Percentiles rank a stretch among this genome's conserved stretches.
Conservation (phyloP, 2,797 vertebrate genomes). For the Galaxias olidus region DNA sequence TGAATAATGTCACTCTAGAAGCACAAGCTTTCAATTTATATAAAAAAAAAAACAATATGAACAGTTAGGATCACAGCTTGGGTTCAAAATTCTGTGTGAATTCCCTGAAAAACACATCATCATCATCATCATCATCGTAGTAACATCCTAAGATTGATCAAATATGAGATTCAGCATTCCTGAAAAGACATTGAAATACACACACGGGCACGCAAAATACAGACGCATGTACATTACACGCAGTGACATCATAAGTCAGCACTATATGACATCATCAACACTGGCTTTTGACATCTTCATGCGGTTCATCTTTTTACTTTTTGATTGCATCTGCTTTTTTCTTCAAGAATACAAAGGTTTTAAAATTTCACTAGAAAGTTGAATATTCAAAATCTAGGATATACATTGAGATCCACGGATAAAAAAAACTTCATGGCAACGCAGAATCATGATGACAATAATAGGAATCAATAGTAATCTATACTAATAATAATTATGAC, state of each 20-base stretch:
- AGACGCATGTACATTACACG: constrained; percentile 61
- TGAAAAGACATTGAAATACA: constrained; percentile 60
- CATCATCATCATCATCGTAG: constrained; percentile 30
- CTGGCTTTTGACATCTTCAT: constrained; percentile 71
- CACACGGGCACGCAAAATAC: constrained; percentile 51
- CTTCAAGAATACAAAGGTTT: constrained; percentile 54
- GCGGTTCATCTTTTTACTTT: constrained; percentile 65
- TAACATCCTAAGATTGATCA: constrained; percentile 37
- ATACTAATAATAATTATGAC: constrained; percentile 45
- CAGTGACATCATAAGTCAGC: constrained; percentile 73
- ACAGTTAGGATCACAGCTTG: constrained; percentile 37
- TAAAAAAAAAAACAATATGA: constrained; percentile 56
- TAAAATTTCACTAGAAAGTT: constrained; percentile 61
- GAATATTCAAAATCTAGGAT: constrained; percentile 67
- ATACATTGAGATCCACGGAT: constrained; percentile 64
- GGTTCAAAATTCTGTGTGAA: constrained; percentile 28
- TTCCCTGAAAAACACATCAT: constrained; percentile 51
- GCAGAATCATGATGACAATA: constrained; percentile 37
- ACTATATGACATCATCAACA: constrained; percentile 69
- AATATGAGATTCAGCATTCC: constrained; percentile 65
- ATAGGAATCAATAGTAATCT: constrained; percentile 33
- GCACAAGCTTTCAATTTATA: constrained; percentile 26
- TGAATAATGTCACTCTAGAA: constrained; percentile 24
- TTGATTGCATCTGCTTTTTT: constrained; percentile 68
- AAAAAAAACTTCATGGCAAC: constrained; percentile 35